These are phyloP conservation scores for Megaceryle alcyon DNA, from an alignment of 2,797 vertebrate genomes.

Conservation along the genomic window DNA sequence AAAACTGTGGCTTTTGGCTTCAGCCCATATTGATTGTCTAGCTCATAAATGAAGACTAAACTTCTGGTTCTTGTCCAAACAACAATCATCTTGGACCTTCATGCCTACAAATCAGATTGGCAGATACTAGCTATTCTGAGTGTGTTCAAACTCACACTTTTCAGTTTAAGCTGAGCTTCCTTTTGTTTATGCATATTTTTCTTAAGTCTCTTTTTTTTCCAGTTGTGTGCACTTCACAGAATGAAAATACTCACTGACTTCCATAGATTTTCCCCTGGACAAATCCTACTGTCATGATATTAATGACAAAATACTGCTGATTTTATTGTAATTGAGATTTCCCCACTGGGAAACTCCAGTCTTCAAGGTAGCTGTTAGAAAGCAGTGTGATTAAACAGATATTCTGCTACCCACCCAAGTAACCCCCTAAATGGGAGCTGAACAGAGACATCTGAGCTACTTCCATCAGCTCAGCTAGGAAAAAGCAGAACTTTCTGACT, in stretches of 20 bases:
- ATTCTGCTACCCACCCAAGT: background rate
- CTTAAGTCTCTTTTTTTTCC: background rate
- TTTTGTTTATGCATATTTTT: background rate
- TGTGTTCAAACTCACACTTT: background rate
- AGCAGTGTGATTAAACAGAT: background rate
- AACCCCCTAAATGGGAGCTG: background rate
- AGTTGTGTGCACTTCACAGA: background rate
- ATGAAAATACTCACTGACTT: background rate
- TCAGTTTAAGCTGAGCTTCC: background rate
- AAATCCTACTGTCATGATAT: background rate
- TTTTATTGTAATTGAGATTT: background rate
- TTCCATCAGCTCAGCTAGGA: background rate
- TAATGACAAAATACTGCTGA: background rate
- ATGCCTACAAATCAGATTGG: conserved; percentile 6
- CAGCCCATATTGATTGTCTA: background rate
- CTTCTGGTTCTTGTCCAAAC: conserved; percentile 21
- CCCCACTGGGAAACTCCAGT: background rate
- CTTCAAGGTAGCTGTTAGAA: background rate
- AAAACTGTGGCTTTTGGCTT: conserved; percentile 39
- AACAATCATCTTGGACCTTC: background rate
- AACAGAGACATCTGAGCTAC: background rate
- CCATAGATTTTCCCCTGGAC: background rate
- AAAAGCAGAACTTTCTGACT: background rate
- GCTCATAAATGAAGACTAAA: conserved; percentile 33
- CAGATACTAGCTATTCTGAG: background rate